A percentile compares a stretch with the other conserved stretches of the same genome.
These are phyloP conservation scores for Drosophila trapezifrons DNA, from an alignment of 1,140 invertebrate species.

Conservation along the genomic window DNA sequence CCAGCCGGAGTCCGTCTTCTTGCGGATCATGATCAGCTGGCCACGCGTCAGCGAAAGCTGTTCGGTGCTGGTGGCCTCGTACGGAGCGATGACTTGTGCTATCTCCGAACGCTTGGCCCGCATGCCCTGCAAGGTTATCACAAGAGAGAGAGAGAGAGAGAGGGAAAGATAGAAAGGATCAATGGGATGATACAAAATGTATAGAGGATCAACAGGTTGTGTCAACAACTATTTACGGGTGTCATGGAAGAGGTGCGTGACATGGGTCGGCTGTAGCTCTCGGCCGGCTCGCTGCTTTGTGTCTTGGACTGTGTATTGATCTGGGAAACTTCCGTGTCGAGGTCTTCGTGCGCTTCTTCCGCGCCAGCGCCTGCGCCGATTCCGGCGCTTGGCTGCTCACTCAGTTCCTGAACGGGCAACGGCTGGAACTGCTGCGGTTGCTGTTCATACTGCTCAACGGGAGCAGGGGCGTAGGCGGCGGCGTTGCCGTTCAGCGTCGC, in stretches of 20 bases:
- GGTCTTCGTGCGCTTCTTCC: constrained; percentile 83
- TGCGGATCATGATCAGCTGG: constrained; percentile 97
- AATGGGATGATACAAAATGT: not conserved
- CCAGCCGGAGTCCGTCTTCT: constrained; percentile 98
- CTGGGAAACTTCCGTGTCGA: constrained; percentile 84
- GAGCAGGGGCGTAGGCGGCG: constrained; percentile 46
- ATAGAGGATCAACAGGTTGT: constrained; percentile 25
- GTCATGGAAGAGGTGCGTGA: constrained; percentile 84
- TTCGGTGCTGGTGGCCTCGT: constrained; percentile 94
- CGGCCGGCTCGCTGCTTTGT: constrained; percentile 79
- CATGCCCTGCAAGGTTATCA: constrained; percentile 72
- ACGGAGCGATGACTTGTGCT: constrained; percentile 94
- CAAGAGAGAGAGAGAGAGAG: not conserved
- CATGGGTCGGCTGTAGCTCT: constrained; percentile 84
- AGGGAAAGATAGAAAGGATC: not conserved
- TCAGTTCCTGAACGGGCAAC: constrained; percentile 24
- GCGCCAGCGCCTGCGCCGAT: constrained; percentile 25
- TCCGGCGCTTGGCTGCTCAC: constrained; percentile 37
- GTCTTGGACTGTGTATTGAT: constrained; percentile 84
- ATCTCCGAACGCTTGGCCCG: constrained; percentile 93
- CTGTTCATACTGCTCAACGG: constrained; percentile 31
- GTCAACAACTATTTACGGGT: constrained; percentile 83
- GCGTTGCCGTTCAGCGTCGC: constrained; percentile 61
- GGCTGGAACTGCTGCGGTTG: constrained; percentile 31
- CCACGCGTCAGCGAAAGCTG: constrained; percentile 95